phyloP scores from a whole-genome alignment of 1,140 invertebrate species.

The Trichoplusia ni region DNA sequence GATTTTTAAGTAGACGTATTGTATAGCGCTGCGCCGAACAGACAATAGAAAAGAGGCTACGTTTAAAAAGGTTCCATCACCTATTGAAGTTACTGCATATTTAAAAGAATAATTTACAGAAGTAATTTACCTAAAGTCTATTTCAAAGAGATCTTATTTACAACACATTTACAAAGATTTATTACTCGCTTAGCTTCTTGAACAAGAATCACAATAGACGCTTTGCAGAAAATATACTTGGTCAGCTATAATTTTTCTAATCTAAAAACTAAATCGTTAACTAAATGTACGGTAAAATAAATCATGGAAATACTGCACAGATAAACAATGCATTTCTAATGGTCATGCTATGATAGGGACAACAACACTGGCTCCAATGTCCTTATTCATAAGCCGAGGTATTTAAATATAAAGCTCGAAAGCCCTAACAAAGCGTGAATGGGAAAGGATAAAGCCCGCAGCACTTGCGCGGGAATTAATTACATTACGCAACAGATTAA shows the following conservation, averaged over 20 bases:
- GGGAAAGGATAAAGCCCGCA: too few species aligned
- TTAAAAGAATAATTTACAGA: not conserved
- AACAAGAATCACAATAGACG: too few species aligned
- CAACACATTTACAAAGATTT: too few species aligned
- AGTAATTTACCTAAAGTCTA: not conserved
- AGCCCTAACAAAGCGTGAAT: too few species aligned
- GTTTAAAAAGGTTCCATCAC: not conserved
- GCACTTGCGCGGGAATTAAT: too few species aligned
- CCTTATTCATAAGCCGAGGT: too few species aligned
- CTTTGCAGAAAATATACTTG: too few species aligned
- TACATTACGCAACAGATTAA: too few species aligned
- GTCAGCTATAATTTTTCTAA: not conserved
- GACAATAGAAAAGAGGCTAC: not conserved
- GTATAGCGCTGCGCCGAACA: not conserved
- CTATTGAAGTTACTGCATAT: not conserved
- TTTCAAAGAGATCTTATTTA: too few species aligned
- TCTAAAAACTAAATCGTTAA: constrained; percentile 1
- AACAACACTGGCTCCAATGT: constrained; percentile 1
- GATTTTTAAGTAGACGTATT: constrained; percentile 2
- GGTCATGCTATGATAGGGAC: constrained; percentile 27
- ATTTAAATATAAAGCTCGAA: too few species aligned
- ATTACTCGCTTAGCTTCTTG: too few species aligned
- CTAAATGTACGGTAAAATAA: too few species aligned
- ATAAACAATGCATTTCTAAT: constrained; percentile 38
- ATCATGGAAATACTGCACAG: constrained; percentile 4